These are phyloP conservation scores for Selene dorsalis DNA, from an alignment of 2,797 vertebrate species.

Conservation along the genomic window DNA sequence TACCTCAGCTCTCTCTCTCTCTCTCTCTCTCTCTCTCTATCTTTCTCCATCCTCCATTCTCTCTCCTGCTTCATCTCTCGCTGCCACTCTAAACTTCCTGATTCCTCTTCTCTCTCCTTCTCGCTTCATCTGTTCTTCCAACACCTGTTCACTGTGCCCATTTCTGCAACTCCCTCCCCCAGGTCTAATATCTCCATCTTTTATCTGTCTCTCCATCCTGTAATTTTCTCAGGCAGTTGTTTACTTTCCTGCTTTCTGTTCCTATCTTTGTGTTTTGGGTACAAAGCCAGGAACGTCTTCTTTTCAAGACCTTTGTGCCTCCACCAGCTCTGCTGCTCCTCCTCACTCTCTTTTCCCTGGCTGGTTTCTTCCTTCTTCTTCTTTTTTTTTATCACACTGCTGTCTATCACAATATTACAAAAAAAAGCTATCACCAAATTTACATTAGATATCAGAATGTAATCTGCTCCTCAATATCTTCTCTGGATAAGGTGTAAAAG, in stretches of 20 bases:
- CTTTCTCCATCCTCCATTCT: not conserved
- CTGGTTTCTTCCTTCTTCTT: no score
- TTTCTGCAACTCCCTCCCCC: conserved; percentile 24
- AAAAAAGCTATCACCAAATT: conserved; percentile 8
- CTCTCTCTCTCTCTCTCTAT: no score
- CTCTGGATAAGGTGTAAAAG: not conserved
- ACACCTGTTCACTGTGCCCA: conserved; percentile 52
- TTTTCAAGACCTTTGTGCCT: no score
- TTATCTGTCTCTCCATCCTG: conserved; percentile 18
- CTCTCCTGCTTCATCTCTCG: conserved; percentile 25
- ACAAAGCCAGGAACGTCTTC: no score
- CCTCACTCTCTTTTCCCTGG: not conserved
- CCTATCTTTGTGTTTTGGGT: no score
- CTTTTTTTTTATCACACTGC: not conserved
- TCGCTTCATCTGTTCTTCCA: conserved; percentile 52
- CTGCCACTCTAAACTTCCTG: conserved; percentile 36
- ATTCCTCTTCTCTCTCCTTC: conserved; percentile 32
- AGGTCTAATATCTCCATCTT: conserved; percentile 26
- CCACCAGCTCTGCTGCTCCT: no score
- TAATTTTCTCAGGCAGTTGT: conserved; percentile 22
- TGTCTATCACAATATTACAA: not conserved
- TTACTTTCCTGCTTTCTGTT: conserved; percentile 5
- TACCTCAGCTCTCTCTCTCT: not conserved
- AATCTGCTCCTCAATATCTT: not conserved
- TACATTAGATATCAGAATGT: conserved; percentile 25